Conservation (phyloP, 2,797 vertebrate species). For the Ptychadena robeensis region DNA sequence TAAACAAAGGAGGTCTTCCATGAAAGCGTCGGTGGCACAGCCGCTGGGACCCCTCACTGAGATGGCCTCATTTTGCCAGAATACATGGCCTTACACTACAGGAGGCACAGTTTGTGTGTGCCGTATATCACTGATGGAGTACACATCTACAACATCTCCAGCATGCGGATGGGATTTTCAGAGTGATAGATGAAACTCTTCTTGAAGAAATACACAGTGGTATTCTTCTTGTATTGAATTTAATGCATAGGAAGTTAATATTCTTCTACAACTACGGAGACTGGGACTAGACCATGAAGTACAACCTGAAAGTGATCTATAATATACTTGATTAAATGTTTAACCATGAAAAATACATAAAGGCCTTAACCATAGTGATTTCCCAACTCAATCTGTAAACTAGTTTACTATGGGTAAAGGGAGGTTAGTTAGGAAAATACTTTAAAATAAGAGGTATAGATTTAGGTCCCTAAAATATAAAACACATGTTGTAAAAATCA, state of each 20-base stretch:
- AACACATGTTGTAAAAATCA: background rate
- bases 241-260: background rate
- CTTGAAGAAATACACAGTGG: background rate
- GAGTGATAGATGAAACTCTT: background rate
- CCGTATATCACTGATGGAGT: slow-evolving; percentile 1
- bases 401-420: background rate
- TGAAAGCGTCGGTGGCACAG: slow-evolving; percentile 53
- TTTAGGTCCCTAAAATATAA: background rate
- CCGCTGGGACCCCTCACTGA: slow-evolving; percentile 55
- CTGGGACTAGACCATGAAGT: background rate
- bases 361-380: background rate
- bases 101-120: background rate
- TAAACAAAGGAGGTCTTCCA: slow-evolving; percentile 55
- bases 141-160: background rate
- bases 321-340: background rate
- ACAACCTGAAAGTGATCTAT: background rate
- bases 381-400: background rate
- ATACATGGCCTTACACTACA: slow-evolving; percentile 35
- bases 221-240: background rate
- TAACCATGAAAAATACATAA: background rate
- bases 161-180: slow-evolving; percentile 3
- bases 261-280: background rate
- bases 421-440: background rate
- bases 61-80: slow-evolving; percentile 58
- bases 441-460: background rate